A percentile compares a stretch with the other conserved stretches of the same genome.
phyloP scores from a whole-genome alignment of 2,113 vertebrate genomes.

The Mungos mungo region DNA sequence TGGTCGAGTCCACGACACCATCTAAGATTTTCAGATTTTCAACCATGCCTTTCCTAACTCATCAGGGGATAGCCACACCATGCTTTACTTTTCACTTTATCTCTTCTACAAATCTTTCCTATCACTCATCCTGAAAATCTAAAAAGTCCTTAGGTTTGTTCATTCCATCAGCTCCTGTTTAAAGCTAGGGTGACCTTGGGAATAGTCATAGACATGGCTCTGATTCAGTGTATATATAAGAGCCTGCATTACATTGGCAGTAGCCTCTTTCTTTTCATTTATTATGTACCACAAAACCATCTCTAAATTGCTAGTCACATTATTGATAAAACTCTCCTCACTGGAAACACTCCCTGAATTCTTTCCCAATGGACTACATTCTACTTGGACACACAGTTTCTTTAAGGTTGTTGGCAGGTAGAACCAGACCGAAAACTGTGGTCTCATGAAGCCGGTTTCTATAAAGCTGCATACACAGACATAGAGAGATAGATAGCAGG shows the following conservation, averaged over 20 bases:
- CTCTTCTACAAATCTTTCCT: not conserved
- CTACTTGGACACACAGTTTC: not conserved
- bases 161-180: not conserved
- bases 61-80: not conserved
- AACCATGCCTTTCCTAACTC: not conserved
- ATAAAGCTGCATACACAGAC: not conserved
- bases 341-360: not conserved
- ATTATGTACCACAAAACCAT: not conserved
- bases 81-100: not conserved
- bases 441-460: not conserved
- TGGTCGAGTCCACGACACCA: rapidly evolving
- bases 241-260: not conserved
- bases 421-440: not conserved
- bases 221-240: not conserved
- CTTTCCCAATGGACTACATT: not conserved
- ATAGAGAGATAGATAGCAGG: not conserved
- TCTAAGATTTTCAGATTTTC: not conserved
- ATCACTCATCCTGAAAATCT: not conserved
- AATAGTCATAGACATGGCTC: not conserved
- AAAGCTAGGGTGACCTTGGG: not conserved
- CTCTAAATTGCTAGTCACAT: not conserved
- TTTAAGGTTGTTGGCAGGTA: not conserved
- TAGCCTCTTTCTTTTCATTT: not conserved
- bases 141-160: not conserved
- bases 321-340: not conserved